Percentiles rank a stretch among this genome's conserved stretches.
phyloP scores from a whole-genome alignment of 2,797 vertebrate genomes.

The Psittacula derbiana region DNA sequence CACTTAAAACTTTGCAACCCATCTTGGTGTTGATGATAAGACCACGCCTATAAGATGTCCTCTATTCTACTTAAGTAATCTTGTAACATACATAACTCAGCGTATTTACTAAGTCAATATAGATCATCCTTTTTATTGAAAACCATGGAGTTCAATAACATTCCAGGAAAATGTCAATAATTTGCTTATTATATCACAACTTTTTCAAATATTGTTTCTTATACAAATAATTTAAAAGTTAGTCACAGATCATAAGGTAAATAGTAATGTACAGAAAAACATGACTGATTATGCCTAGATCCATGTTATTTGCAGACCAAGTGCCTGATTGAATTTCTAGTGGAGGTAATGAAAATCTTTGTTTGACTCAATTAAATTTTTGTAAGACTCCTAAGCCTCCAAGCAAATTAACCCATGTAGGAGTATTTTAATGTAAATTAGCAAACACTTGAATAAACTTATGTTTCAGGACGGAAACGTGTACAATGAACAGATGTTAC shows the following conservation, averaged over 20 bases:
- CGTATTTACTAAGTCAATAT: not conserved
- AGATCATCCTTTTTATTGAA: not conserved
- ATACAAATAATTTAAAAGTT: not conserved
- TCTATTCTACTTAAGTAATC: not conserved
- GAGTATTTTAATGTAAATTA: not conserved
- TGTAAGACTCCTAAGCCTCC: not conserved
- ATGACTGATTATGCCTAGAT: not conserved
- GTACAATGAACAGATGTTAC: not conserved
- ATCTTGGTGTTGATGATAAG: not conserved
- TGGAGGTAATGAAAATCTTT: not conserved
- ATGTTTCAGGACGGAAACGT: not conserved
- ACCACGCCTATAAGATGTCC: not conserved
- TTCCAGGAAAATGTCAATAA: not conserved
- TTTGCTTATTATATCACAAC: not conserved
- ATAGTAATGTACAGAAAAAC: constrained; percentile 19
- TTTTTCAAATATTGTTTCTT: constrained; percentile 45
- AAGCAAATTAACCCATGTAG: not conserved
- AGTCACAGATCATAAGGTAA: not conserved
- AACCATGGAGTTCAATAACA: not conserved
- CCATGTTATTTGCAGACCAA: constrained; percentile 2
- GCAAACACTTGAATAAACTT: not conserved
- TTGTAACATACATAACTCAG: rapidly evolving
- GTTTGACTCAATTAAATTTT: constrained; percentile 11
- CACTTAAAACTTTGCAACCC: not conserved
- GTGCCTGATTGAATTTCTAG: not conserved